Evolutionary conservation across 2,888 invertebrate genomes (phyloP), one percentile per base, ranked within the genome.

Genomic region (Idaea dimidiata): DNA sequence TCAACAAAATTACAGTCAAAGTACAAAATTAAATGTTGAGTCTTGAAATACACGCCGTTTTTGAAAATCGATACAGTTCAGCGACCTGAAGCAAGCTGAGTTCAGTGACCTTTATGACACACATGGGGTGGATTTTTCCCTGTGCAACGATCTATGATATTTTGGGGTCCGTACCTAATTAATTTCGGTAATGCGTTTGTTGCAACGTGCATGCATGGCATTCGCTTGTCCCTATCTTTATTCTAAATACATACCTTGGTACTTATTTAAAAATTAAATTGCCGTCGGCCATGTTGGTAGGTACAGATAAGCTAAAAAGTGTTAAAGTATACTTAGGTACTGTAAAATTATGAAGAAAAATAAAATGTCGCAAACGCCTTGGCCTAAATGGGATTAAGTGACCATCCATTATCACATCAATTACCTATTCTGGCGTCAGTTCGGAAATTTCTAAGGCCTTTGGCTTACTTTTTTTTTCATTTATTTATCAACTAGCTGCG

Each of bases 51-150:
- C 14, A 43, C 43, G 43, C 43, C 43, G 3, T 43, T 43, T 43
- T 43, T 14, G 43, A 43, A 43, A 43, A 43, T 43, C 43, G 43
- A 43, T 43, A 43, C 43, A 61, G 70, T 72, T 65, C 70, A 67
- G 58, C 61, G 68, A 68, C 69, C 72, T 67, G 62, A 60, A 61
- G 43, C 43, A 43, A 43, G 43, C 43, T 10, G 43, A 67, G 79
- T 76, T 77, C 79, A 71, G 63, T 77, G 79, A 77, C 73, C 74
- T 62, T 58, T 33, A 18, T 18, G 18, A 55, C 54, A 18, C 56
- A 18, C 18, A 56, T 56, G 56, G 56, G 56, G 56, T 56, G 43
- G 43, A 43, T 43, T 43, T 43, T 43, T 43, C 43, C 43, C 43
- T 43, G 43, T 43, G 43, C 43, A 43, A 43, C 43, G 43, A 43